phyloP scores from a whole-genome alignment of 2,888 invertebrate genomes.

The Phyto melanocephala region DNA sequence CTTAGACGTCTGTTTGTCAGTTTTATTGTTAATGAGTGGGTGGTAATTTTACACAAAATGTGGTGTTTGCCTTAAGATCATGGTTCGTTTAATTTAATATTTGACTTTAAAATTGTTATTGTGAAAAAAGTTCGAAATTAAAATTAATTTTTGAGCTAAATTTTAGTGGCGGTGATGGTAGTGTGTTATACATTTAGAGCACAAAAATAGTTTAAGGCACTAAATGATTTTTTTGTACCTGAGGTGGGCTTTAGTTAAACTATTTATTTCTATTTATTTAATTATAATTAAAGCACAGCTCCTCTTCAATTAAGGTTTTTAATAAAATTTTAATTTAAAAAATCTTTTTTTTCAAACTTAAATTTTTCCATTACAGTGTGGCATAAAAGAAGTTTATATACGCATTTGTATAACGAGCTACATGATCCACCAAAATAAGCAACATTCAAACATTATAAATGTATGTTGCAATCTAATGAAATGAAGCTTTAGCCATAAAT shows the following conservation, averaged over 20 bases:
- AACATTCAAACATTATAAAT: neutral
- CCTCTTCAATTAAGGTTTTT: too few species aligned
- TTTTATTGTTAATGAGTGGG: constrained; percentile 40
- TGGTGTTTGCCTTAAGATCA: constrained; percentile 64
- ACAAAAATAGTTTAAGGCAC: too few species aligned
- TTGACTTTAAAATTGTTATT: constrained; percentile 69
- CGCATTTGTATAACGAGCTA: neutral
- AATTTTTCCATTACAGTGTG: constrained; percentile 57
- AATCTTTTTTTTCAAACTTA: constrained; percentile 68
- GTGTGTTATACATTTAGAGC: too few species aligned
- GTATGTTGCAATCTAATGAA: constrained; percentile 25
- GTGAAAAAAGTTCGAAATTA: neutral
- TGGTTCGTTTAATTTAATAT: constrained; percentile 77
- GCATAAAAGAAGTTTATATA: neutral
- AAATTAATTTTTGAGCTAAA: neutral
- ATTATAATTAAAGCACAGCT: too few species aligned
- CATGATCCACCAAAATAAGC: constrained; percentile 6
- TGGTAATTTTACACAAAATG: constrained; percentile 38
- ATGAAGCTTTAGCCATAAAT: constrained; percentile 40
- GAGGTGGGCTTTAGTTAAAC: too few species aligned
- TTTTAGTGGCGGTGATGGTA: too few species aligned
- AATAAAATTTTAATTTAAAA: too few species aligned
- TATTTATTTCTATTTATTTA: too few species aligned
- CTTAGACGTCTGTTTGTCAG: neutral
- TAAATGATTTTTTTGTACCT: too few species aligned